Conservation (phyloP, 1,140 invertebrate species). For the Panulirus ornatus region DNA sequence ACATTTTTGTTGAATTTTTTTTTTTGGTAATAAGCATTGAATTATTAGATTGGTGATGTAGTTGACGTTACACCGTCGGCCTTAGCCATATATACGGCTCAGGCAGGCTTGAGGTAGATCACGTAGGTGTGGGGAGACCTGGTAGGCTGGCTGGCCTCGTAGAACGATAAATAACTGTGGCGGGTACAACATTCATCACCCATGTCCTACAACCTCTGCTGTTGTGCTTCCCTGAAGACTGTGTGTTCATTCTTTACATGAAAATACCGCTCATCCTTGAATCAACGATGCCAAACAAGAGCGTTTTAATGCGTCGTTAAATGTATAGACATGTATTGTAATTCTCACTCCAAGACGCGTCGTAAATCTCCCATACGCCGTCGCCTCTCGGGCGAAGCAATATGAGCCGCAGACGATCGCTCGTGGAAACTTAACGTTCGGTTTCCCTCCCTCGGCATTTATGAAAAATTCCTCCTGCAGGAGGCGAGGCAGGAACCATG, state of each 20-base stretch:
- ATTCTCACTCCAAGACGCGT: too few species aligned
- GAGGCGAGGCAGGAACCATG: conserved; percentile 18
- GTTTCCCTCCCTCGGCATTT: conserved; percentile 12
- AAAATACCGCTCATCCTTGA: too few species aligned
- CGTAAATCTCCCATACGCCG: background rate
- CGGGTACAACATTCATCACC: background rate
- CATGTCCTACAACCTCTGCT: background rate
- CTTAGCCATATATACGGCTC: too few species aligned
- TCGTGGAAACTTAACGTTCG: background rate
- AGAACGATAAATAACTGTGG: background rate
- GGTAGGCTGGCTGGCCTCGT: background rate
- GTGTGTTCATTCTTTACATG: too few species aligned
- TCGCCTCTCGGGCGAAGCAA: background rate
- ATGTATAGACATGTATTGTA: background rate
- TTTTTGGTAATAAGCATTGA: too few species aligned
- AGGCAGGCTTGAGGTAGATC: too few species aligned
- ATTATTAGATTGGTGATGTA: too few species aligned
- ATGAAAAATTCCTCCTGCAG: conserved; percentile 50
- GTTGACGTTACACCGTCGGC: too few species aligned
- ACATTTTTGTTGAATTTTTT: too few species aligned
- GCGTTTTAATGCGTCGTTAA: background rate
- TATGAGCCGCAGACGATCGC: background rate
- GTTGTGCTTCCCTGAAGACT: background rate
- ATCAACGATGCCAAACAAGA: too few species aligned
- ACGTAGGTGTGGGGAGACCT: background rate